Evolutionary conservation across 2,888 invertebrate genomes (phyloP).

Genomic region (Lacanobia oleracea): DNA sequence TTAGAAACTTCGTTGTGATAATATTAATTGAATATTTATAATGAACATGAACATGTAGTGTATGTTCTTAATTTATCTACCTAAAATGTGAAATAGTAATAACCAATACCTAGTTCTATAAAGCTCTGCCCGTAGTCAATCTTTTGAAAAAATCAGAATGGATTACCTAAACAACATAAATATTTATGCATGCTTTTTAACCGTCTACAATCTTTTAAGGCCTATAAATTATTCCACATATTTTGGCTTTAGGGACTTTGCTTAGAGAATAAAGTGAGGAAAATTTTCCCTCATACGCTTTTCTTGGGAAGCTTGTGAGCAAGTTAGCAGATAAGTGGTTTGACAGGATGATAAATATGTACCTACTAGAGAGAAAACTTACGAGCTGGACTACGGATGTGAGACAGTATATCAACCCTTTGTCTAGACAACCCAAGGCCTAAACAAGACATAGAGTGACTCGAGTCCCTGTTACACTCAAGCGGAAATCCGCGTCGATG

Average conservation of each 20-base stretch:
- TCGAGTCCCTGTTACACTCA: neutral
- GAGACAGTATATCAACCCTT: conserved; percentile 18
- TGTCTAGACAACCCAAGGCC: conserved; percentile 10
- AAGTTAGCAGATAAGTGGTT: conserved; percentile 42
- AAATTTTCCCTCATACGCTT: conserved; percentile 10
- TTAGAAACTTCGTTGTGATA: too few species aligned
- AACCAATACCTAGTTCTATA: neutral
- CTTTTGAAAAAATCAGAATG: neutral
- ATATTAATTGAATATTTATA: too few species aligned
- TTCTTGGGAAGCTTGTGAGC: conserved; percentile 24
- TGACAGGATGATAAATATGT: conserved; percentile 42
- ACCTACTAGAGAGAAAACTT: conserved; percentile 21
- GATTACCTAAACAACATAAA: conserved; percentile 20
- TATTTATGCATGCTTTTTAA: conserved; percentile 32
- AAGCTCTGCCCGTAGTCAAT: neutral
- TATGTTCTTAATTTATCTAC: neutral
- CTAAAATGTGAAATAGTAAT: neutral
- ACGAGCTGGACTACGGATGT: conserved; percentile 4
- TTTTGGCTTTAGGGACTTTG: conserved; percentile 19
- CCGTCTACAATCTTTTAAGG: conserved; percentile 36
- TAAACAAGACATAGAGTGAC: neutral
- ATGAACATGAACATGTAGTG: too few species aligned
- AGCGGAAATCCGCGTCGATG: neutral
- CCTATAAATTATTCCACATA: conserved; percentile 53
- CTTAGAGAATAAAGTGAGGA: conserved; percentile 25